These are phyloP conservation scores for Papilio dardanus DNA, from an alignment of 1,140 invertebrate species.

Conservation along the genomic window DNA sequence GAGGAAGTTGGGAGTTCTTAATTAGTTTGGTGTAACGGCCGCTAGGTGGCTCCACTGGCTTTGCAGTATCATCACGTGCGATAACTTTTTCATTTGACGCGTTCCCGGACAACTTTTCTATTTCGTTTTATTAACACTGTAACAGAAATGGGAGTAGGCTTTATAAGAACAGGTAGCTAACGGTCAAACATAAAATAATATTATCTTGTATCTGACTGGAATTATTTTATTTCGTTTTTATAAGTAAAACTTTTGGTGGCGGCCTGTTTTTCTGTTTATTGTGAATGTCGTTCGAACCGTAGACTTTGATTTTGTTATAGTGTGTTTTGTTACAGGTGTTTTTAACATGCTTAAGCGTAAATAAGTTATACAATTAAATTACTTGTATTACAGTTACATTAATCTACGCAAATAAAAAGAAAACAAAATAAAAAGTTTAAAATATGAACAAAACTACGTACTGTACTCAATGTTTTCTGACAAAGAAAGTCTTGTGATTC, in stretches of 20 bases:
- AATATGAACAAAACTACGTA: background rate
- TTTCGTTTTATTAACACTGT: constrained; percentile 81
- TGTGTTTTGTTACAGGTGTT: background rate
- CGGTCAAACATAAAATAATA: constrained; percentile 70
- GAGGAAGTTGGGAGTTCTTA: constrained; percentile 77
- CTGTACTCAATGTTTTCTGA: background rate
- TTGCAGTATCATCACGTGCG: constrained; percentile 78
- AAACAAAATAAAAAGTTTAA: background rate
- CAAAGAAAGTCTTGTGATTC: constrained; percentile 5
- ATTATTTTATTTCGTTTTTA: constrained; percentile 31
- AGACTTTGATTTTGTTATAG: background rate
- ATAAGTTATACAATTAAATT: background rate
- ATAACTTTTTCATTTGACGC: constrained; percentile 81
- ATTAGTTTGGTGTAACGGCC: constrained; percentile 72
- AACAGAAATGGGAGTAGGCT: constrained; percentile 77
- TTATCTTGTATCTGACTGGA: constrained; percentile 41
- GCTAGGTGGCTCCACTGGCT: constrained; percentile 68
- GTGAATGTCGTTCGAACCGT: background rate
- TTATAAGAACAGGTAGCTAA: constrained; percentile 77
- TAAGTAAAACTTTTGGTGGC: constrained; percentile 3
- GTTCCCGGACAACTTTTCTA: constrained; percentile 76
- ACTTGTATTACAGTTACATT: no score
- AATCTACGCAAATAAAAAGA: background rate
- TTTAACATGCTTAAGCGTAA: background rate
- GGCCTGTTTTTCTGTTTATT: background rate